Evolutionary conservation across 1,140 invertebrate genomes (phyloP), one percentile per base, ranked within the genome.

Genomic region (Pomacea maculata): DNA sequence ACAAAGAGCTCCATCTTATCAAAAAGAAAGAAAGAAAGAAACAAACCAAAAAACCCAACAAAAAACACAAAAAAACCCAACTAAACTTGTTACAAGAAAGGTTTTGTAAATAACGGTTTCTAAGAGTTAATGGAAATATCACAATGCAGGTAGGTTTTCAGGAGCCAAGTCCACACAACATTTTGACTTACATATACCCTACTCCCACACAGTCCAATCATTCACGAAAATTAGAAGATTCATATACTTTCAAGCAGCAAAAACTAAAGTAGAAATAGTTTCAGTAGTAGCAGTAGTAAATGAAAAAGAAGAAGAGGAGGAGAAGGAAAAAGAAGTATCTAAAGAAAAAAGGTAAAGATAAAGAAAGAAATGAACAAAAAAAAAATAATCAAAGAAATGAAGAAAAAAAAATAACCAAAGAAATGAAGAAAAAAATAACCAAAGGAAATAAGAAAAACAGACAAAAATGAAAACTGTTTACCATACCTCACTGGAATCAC

Each of bases 401-500:
- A 71, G 68, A 14, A 25, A 10, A 12, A 34, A 71, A 71, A 34
- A 71, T 29, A 52, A 73, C 34, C 29, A 73, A 34, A 52, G 54
- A 73, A n/a, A 55, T 17, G n/a, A 55, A 75, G 55, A 75, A 25
- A 55, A 19, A 57, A 17, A 75, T 55, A 54, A 61, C 15, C 12
- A 25, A 25, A 57, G 55, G 57, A 25, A 74, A 74, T n/a, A 74
- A 74, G 55, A 21, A 75, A 54, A 45, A 11, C 4, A 21, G 55
- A 61, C 63, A 57, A 25, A 19, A 55, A 71, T 4, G 65, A 78
- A 64, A 19, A 29, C 19, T 70, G 4, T 76, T n/a, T 29, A 21
- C 70, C 83, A 90, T 90, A 93, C 94, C 93, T 96, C 96, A 86
- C 95, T 95, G 0, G 95, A 96, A 87, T 95, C 94, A 83, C 96